These are phyloP conservation scores for Coleophora flavipennella DNA, from an alignment of 2,888 invertebrate genomes.

Conservation along the genomic window DNA sequence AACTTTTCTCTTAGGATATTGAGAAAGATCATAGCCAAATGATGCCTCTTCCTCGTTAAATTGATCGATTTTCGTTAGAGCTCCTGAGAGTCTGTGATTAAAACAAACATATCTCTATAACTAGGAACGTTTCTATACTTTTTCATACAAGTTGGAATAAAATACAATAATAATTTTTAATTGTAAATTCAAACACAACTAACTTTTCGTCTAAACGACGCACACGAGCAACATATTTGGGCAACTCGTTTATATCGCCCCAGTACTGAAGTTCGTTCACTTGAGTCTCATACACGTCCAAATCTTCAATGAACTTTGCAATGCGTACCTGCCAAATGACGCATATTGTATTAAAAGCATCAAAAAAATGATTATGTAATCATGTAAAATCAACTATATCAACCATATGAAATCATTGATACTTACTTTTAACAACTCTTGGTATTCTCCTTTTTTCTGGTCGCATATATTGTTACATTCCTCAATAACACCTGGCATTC, in stretches of 20 bases:
- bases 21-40: slow-evolving; percentile 89
- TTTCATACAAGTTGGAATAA: background rate
- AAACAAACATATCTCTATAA: slow-evolving; percentile 11
- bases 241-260: slow-evolving; percentile 87
- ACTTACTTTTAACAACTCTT: slow-evolving; percentile 79
- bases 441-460: slow-evolving; percentile 88
- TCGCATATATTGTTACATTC: slow-evolving; percentile 86
- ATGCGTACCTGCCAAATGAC: slow-evolving; percentile 68
- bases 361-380: no score
- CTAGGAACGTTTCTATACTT: no score
- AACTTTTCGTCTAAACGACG: slow-evolving; percentile 81
- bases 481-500: slow-evolving; percentile 85
- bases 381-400: no score
- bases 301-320: slow-evolving; percentile 85
- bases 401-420: no score
- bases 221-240: slow-evolving; percentile 87
- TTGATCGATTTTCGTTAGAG: slow-evolving; percentile 85
- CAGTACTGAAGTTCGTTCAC: slow-evolving; percentile 89
- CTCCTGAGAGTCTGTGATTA: slow-evolving; percentile 73
- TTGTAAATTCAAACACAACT: no score
- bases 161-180: background rate
- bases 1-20: slow-evolving; percentile 88
- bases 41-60: slow-evolving; percentile 94
- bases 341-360: no score
- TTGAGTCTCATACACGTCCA: slow-evolving; percentile 84